These are phyloP conservation scores for Chionis minor DNA, from an alignment of 2,113 vertebrate species.

Conservation along the genomic window DNA sequence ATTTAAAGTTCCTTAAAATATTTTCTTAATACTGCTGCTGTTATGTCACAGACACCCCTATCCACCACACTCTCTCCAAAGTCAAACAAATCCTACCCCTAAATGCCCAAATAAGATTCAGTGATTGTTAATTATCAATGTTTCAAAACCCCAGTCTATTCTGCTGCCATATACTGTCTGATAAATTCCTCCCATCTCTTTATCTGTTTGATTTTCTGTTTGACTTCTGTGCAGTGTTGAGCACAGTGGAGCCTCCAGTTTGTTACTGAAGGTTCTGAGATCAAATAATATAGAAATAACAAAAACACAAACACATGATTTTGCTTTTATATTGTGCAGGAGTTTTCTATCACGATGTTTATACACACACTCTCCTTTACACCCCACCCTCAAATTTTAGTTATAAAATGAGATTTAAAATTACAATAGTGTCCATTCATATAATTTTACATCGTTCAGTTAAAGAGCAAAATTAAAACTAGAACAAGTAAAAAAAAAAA, in stretches of 20 bases:
- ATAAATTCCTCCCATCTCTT: not conserved
- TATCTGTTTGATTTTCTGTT: not conserved
- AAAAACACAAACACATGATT: not conserved
- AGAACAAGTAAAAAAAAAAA: not conserved
- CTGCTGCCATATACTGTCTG: not conserved
- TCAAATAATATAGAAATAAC: not conserved
- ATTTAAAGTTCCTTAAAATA: not conserved
- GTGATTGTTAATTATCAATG: not conserved
- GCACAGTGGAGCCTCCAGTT: not conserved
- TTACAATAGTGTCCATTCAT: not conserved
- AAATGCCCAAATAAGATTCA: not conserved
- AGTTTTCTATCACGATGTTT: not conserved
- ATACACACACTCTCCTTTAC: not conserved
- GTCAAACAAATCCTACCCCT: not conserved
- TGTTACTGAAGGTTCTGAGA: not conserved
- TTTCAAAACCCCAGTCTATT: not conserved
- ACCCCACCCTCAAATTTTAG: not conserved
- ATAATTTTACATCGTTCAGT: not conserved
- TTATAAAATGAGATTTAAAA: not conserved
- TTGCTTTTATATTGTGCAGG: not conserved
- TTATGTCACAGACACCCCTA: not conserved
- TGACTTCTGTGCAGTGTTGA: not conserved
- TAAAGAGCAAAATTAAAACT: not conserved
- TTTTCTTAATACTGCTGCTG: not conserved
- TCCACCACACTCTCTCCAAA: not conserved